A percentile compares a stretch with the other conserved stretches of the same genome.
Conservation (phyloP, 23 tunicate genomes). For the Diplosoma virens region DNA sequence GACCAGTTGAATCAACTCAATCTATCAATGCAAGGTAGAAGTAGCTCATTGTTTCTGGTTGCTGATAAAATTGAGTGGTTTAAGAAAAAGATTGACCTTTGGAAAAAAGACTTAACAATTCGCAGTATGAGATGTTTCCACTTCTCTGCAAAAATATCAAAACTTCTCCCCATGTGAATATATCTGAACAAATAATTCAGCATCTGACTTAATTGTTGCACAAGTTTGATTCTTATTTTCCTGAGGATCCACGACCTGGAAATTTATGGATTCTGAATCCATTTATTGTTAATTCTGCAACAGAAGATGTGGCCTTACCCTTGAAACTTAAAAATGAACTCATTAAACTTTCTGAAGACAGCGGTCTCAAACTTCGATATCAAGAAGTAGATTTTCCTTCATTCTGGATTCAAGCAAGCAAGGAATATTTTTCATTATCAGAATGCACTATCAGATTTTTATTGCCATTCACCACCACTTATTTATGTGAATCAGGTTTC, state of each 20-base stretch:
- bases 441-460: too few relatives aligned
- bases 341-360: slow-evolving; percentile 19
- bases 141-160: neutral
- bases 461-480: neutral
- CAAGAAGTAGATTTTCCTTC: slow-evolving; percentile 14
- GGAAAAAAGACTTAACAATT: slow-evolving; percentile 28
- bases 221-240: slow-evolving; percentile 3
- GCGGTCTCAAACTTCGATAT: slow-evolving; percentile 26
- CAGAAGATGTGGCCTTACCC: slow-evolving; percentile 2
- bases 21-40: slow-evolving; percentile 41
- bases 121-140: slow-evolving; percentile 9
- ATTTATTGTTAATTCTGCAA: slow-evolving; percentile 10
- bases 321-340: slow-evolving; percentile 1
- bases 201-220: slow-evolving; percentile 32
- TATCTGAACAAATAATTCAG: too few relatives aligned
- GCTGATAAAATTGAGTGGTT: slow-evolving; percentile 1
- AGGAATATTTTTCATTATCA: too few relatives aligned
- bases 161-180: slow-evolving; percentile 28
- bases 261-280: slow-evolving; percentile 16
- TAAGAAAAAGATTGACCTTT: slow-evolving; percentile 22
- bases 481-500: slow-evolving; percentile 15
- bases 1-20: slow-evolving; percentile 40
- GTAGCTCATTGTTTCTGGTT: slow-evolving; percentile 5
- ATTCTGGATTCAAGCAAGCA: neutral
- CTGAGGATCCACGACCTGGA: slow-evolving; percentile 29